phyloP scores from a whole-genome alignment of 2,113 vertebrate species.

The Thomomys bottae region DNA sequence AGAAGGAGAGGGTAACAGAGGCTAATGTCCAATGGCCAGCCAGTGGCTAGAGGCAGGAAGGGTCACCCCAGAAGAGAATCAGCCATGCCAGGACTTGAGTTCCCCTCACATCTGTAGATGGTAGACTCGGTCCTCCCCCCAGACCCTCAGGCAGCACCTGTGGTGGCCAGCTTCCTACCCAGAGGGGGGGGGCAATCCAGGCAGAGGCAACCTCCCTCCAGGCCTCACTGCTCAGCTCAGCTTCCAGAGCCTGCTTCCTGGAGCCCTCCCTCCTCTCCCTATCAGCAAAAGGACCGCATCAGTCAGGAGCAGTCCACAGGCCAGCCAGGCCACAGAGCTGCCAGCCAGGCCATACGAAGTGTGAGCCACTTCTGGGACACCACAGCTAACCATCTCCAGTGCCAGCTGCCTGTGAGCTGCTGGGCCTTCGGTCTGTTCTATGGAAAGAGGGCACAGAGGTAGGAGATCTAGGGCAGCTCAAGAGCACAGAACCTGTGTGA shows the following conservation, averaged over 20 bases:
- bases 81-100: background rate
- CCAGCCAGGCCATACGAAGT: too few species aligned
- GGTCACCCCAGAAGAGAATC: background rate
- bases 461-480: background rate
- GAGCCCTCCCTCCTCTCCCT: background rate
- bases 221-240: too few species aligned
- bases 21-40: background rate
- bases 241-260: background rate
- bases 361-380: too few species aligned
- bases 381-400: background rate
- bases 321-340: too few species aligned
- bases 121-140: background rate
- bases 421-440: background rate
- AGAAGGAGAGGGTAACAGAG: background rate
- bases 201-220: too few species aligned
- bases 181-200: background rate
- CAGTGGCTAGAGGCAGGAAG: background rate
- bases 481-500: background rate
- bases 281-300: background rate
- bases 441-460: background rate
- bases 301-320: background rate
- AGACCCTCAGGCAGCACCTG: background rate
- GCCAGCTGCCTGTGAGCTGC: background rate
- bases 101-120: too few species aligned
- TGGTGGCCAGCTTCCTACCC: background rate